Percentiles rank a stretch among this genome's conserved stretches.
Conservation (phyloP, 2,888 invertebrate species). For the Meta bourneti region DNA sequence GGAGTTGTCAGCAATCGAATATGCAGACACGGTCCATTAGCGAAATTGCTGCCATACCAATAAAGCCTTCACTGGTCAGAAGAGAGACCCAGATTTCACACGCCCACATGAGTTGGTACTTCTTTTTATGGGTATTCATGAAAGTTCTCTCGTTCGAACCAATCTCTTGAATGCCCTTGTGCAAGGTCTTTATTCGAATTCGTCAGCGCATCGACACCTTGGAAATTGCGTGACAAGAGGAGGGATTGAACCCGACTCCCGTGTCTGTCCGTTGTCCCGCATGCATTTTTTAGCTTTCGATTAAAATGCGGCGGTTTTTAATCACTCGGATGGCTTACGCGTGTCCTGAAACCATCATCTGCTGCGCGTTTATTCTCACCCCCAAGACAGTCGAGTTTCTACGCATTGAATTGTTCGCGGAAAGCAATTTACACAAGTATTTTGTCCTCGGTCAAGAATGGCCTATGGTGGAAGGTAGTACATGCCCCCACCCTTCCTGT, state of each 20-base stretch:
- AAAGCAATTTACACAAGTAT: no score
- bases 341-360: neutral
- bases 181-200: neutral
- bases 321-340: neutral
- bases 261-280: neutral
- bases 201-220: neutral
- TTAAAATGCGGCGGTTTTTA: neutral
- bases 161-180: neutral
- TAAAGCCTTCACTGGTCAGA: slow-evolving; percentile 32
- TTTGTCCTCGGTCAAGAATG: no score
- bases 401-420: no score
- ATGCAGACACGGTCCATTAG: slow-evolving; percentile 49
- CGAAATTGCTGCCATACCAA: slow-evolving; percentile 43
- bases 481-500: no score
- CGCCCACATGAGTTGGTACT: neutral
- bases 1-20: slow-evolving; percentile 4
- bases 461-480: no score
- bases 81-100: slow-evolving; percentile 15
- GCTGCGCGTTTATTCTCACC: neutral
- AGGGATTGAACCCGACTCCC: neutral
- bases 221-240: neutral
- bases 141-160: neutral
- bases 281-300: neutral
- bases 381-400: no score
- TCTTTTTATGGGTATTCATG: neutral